Base-by-base conservation (phyloP, 2,888 invertebrate genomes). In the Acronicta psi region DNA sequence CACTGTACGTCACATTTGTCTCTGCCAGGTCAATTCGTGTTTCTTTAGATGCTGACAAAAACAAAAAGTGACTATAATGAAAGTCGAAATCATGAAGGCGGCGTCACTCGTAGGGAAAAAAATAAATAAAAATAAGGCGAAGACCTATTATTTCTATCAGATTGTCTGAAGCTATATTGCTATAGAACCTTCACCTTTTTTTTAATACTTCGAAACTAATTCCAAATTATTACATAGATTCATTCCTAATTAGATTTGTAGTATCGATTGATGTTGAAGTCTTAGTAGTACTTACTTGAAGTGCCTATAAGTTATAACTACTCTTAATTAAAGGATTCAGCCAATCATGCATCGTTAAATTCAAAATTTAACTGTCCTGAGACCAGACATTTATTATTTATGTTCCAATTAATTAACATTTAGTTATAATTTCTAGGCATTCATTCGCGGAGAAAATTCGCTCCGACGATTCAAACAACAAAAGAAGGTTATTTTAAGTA, bases 401-500 rank as follows among this genome's bases (percentile, higher is more conserved):
- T 45, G 36, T 56, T 58, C 37, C 54, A 68, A 71, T 70, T 68
- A 68, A 71, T 59, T 64, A 68, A 49, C 51, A 71, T 68, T 55
- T 58, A 60, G 65, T 56, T 54, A 68, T 73, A 59, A 61, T 53
- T 70, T 43, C 54, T 47, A 44, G 8, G 49, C 36, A 57, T 59
- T 67, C 17, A 58, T 67, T 67, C 47, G 50, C 44, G 9, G 41
- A 54, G 59, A 66, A 75, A 54, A 61, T 69, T 68, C 62, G 23
- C 49, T 62, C 40, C 56, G 50, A 23, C 34, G 59, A 59, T 37
- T 61, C 53, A 29, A 65, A 76, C 71, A 82, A 82, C 78, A 82
- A 84, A 81, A 81, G 75, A 84, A 83, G 76, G 80, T 75, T 81
- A 83, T 81, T 83, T 75, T 66, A 76, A 72, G 72, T 76, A 76